Conservation (phyloP, 2,797 vertebrate genomes). For the Gambusia yucatana region DNA sequence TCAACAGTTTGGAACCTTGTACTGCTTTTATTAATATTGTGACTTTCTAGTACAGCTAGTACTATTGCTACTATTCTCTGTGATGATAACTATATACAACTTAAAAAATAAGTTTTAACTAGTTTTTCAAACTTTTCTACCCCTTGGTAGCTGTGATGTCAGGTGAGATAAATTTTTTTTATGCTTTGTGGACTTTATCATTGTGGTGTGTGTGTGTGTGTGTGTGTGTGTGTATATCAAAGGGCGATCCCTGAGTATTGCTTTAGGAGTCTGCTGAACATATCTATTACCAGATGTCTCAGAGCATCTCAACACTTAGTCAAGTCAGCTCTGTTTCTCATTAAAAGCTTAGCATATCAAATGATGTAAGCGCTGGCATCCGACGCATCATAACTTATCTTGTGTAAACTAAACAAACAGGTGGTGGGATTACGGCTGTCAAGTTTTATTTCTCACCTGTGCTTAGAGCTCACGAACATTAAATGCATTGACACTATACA, state of each 20-base stretch:
- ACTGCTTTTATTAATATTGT: background rate
- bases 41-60: background rate
- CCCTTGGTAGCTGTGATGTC: background rate
- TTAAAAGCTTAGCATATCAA: slow-evolving; percentile 55
- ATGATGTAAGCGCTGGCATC: slow-evolving; percentile 64
- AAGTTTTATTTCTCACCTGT: slow-evolving; percentile 67
- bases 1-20: background rate
- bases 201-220: background rate
- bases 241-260: slow-evolving; percentile 38
- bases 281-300: slow-evolving; percentile 50
- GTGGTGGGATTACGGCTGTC: slow-evolving; percentile 44
- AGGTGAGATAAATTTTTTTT: background rate
- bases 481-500: slow-evolving; percentile 45
- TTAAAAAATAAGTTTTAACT: background rate
- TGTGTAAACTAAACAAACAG: slow-evolving; percentile 42
- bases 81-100: background rate
- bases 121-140: background rate
- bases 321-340: slow-evolving; percentile 55
- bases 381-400: slow-evolving; percentile 40
- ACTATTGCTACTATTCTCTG: background rate
- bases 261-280: slow-evolving; percentile 23
- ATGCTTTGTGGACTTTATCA: background rate
- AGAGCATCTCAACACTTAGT: slow-evolving; percentile 57
- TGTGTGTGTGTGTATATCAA: slow-evolving; percentile 18
- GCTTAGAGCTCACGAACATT: slow-evolving; percentile 36